These are phyloP conservation scores for Apostichopus californicus DNA, from an alignment of 35 echinoderm and acorn worm species.

Conservation along the genomic window DNA sequence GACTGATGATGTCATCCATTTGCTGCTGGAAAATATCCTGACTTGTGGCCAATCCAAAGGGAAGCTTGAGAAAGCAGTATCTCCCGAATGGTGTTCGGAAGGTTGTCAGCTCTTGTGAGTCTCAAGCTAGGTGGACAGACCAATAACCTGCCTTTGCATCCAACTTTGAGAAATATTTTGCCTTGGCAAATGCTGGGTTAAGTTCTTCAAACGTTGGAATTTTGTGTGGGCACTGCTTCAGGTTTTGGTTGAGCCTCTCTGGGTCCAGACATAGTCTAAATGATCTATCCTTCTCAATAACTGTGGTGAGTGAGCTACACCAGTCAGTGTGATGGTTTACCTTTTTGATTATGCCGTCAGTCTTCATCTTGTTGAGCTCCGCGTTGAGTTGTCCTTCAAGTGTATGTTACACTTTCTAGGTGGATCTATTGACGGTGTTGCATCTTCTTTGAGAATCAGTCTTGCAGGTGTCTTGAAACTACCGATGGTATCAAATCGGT, in stretches of 20 bases:
- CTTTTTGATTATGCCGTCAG: too few relatives aligned
- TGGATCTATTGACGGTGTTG: too few relatives aligned
- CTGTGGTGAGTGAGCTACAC: too few relatives aligned
- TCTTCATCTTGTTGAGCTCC: too few relatives aligned
- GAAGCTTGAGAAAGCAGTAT: constrained; percentile 5
- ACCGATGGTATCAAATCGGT: constrained; percentile 51
- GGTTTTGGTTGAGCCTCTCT: background rate
- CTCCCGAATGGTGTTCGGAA: constrained; percentile 26
- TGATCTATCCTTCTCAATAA: constrained; percentile 43
- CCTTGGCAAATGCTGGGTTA: constrained; percentile 9
- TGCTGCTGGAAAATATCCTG: too few relatives aligned
- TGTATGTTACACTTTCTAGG: too few relatives aligned
- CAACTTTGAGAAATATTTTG: constrained; percentile 31
- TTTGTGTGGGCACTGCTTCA: too few relatives aligned
- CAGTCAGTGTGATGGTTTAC: too few relatives aligned
- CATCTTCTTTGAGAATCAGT: too few relatives aligned
- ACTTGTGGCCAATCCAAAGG: constrained; percentile 38
- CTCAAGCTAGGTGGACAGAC: background rate
- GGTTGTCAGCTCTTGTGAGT: constrained; percentile 32
- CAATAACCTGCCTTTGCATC: constrained; percentile 48
- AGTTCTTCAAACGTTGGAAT: background rate
- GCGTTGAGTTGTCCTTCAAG: too few relatives aligned
- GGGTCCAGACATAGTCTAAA: background rate
- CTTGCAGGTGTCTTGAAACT: too few relatives aligned
- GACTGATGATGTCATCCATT: too few relatives aligned